A percentile compares a stretch with the other conserved stretches of the same genome.
These are phyloP conservation scores for Selenia dentaria DNA, from an alignment of 2,888 invertebrate genomes.

Conservation along the genomic window DNA sequence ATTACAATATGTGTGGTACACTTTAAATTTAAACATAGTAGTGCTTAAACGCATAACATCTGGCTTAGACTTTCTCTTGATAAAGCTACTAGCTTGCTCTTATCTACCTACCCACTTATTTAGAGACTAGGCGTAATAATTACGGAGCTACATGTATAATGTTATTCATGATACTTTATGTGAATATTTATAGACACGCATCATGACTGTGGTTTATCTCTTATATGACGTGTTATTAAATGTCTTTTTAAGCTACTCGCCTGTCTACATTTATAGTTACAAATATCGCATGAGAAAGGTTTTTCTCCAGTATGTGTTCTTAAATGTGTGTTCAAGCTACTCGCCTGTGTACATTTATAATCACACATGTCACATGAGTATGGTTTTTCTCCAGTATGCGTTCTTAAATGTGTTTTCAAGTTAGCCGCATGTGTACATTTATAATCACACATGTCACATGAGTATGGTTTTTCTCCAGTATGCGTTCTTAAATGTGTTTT, in stretches of 20 bases:
- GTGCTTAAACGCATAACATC: no score
- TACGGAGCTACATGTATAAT: no score
- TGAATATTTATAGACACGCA: conserved; percentile 2
- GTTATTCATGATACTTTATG: no score
- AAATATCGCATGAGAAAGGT: conserved; percentile 1
- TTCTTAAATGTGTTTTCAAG: not conserved
- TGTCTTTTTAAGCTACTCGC: not conserved
- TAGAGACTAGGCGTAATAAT: no score
- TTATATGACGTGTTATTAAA: not conserved
- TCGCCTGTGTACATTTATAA: not conserved
- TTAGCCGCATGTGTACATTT: not conserved
- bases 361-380: not conserved
- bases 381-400: not conserved
- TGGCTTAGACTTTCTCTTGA: no score
- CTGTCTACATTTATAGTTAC: conserved; percentile 1
- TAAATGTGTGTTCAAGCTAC: conserved; percentile 4
- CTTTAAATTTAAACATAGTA: no score
- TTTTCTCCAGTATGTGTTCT: conserved; percentile 4
- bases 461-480: conserved; percentile 3
- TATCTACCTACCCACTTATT: no score
- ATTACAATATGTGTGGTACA: no score
- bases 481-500: not conserved
- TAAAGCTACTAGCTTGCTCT: no score
- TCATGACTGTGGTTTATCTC: conserved; percentile 4
- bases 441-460: conserved; percentile 3